Base-by-base conservation (phyloP, 2,113 vertebrate genomes). In the Gadus chalcogrammus region DNA sequence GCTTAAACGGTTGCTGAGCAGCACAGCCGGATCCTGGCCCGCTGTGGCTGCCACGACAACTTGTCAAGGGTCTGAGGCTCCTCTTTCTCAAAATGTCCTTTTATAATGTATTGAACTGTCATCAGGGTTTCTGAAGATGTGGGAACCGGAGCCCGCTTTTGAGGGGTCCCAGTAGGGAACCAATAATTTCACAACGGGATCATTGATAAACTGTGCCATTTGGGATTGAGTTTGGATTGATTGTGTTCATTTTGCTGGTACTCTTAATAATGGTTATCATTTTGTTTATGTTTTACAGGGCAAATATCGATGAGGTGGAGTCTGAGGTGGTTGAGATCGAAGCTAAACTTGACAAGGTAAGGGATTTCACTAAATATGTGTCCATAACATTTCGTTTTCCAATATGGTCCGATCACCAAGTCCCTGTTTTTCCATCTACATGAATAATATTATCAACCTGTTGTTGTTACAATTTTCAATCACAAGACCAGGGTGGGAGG, bases 261-360 rank as follows among this genome's bases (percentile, higher is more conserved):
- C 18, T 18, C 38, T 15, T 27, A 12, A 15, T 5, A 22, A 61
- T 64, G 27, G 0, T 0, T 15, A 35, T 78, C 24, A 67, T 27
- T 12, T 20, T 24, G 52, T 83, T 24, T 74, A n/a, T 88, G 68
- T 88, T 31, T 61, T 90, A 82, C 90, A 99, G 97, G 94, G 96
- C 97, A 0, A 95, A 95, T 58, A 95, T 99, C 1, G 96, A 98
- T 73, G 97, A 99, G 80, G 97, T 99, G 84, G 97, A 99, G 75
- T 97, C 94, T 0, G 97, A 99, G 80, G 97, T 99, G 61, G 97
- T 97, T 80, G 97, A 99, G 90, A 95, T 98, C 0, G 97, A 99
- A 84, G 95, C 94, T 0, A 99, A 98, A 72, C 91, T 98, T 38
- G 97, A 98, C 78, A 99, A 99, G 96, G 97, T 99, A 83, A 93